Percentiles rank a stretch among this genome's conserved stretches.
Conservation (phyloP, 2,113 vertebrate species). For the Varanus salvator region DNA sequence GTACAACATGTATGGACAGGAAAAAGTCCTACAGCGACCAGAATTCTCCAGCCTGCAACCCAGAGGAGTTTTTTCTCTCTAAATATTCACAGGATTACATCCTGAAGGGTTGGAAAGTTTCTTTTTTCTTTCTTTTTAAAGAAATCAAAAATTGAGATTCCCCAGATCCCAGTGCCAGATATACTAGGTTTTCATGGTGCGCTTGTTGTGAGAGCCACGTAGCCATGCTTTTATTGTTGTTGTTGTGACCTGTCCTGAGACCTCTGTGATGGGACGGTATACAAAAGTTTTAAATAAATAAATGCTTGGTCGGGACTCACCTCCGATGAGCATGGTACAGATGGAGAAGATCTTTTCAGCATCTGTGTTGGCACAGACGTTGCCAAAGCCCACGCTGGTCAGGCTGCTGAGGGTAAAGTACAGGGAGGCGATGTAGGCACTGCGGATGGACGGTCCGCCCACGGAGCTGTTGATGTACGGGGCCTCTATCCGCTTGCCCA, state of each 20-base stretch:
- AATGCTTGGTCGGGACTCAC: slow-evolving; percentile 72
- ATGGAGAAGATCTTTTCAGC: slow-evolving; percentile 97
- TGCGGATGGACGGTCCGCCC: slow-evolving; percentile 90
- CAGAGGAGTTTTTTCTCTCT: too few species aligned
- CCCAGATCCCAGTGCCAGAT: neutral
- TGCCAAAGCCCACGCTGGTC: slow-evolving; percentile 96
- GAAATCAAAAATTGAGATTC: neutral
- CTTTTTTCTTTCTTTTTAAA: neutral
- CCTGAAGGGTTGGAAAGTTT: neutral
- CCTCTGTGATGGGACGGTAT: too few species aligned
- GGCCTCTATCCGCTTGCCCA: slow-evolving; percentile 92
- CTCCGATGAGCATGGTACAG: slow-evolving; percentile 97
- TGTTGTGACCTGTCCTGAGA: too few species aligned
- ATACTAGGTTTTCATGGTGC: neutral
- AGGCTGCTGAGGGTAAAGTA: slow-evolving; percentile 99
- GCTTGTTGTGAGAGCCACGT: neutral
- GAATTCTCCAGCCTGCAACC: too few species aligned
- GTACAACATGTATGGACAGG: neutral
- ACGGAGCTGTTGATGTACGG: slow-evolving; percentile 89
- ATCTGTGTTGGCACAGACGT: slow-evolving; percentile 94
- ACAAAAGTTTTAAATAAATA: too few species aligned
- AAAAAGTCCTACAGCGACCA: too few species aligned
- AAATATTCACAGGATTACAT: too few species aligned
- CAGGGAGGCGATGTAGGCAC: slow-evolving; percentile 94
- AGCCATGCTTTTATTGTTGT: too few species aligned